phyloP scores from a whole-genome alignment of 2,888 invertebrate species.

The Fragum whitleyi region DNA sequence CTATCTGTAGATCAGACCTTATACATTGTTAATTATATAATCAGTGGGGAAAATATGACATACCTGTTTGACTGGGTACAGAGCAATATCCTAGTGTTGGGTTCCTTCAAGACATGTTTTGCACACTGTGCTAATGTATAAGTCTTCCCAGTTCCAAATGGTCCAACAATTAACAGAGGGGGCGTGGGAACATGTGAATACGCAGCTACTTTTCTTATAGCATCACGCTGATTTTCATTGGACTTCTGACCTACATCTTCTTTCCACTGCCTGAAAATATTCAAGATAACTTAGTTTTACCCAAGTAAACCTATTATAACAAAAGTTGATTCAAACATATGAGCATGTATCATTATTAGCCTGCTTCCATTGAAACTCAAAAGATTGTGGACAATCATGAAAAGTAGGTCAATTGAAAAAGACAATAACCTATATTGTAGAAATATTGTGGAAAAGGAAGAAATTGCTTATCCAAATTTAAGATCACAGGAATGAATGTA shows the following conservation, averaged over 20 bases:
- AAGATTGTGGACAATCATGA: no score
- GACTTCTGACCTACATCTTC: slow-evolving; percentile 88
- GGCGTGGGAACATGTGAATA: slow-evolving; percentile 70
- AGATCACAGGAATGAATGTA: no score
- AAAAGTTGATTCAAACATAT: not conserved
- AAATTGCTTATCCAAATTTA: no score
- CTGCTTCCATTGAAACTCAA: no score
- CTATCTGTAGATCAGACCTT: no score
- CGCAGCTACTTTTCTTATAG: slow-evolving; percentile 90
- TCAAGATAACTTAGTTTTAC: no score
- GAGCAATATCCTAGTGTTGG: slow-evolving; percentile 90
- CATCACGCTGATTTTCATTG: slow-evolving; percentile 92
- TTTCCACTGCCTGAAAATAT: slow-evolving; percentile 86
- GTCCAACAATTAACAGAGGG: slow-evolving; percentile 85
- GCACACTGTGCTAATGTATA: slow-evolving; percentile 92
- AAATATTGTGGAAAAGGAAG: no score
- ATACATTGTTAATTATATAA: no score
- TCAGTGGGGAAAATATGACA: no score
- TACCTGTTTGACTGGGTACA: slow-evolving; percentile 94
- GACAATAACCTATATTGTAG: no score
- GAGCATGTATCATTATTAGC: not conserved
- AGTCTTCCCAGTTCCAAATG: slow-evolving; percentile 95
- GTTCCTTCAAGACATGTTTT: slow-evolving; percentile 89
- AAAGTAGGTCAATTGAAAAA: no score
- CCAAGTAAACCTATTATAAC: no score